These are phyloP conservation scores for Xenopus borealis DNA, from an alignment of 2,113 vertebrate genomes.

Conservation along the genomic window DNA sequence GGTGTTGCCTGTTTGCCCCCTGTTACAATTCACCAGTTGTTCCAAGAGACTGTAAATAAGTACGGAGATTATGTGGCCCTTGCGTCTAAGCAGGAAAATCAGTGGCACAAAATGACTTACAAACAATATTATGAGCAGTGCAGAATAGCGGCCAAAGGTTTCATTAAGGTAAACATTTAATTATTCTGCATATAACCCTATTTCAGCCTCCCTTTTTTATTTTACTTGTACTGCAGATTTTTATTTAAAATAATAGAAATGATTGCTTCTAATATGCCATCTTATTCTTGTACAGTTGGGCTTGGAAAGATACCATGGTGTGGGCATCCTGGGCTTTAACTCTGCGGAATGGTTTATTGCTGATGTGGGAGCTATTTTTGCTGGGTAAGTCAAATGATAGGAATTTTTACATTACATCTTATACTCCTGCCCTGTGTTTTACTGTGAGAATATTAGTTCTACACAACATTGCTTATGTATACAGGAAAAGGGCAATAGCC, in stretches of 20 bases:
- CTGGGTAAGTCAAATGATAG: slow-evolving; percentile 70
- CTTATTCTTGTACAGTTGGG: slow-evolving; percentile 74
- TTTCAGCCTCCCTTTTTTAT: too few relatives aligned
- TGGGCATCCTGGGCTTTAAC: slow-evolving; percentile 92
- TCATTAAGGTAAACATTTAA: slow-evolving; percentile 75
- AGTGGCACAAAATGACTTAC: slow-evolving; percentile 68
- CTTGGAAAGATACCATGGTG: slow-evolving; percentile 80
- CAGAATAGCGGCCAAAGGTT: slow-evolving; percentile 77
- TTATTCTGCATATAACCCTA: too few relatives aligned
- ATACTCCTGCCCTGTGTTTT: too few relatives aligned
- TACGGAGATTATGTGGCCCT: slow-evolving; percentile 69
- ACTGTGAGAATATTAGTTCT: too few relatives aligned
- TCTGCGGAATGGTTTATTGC: slow-evolving; percentile 84
- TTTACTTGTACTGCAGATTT: too few relatives aligned
- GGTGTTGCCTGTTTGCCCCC: slow-evolving; percentile 69
- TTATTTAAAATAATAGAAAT: too few relatives aligned
- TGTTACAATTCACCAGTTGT: slow-evolving; percentile 73
- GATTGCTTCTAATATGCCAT: not conserved
- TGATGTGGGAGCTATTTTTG: slow-evolving; percentile 81
- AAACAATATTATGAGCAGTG: slow-evolving; percentile 80
- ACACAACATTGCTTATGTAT: too few relatives aligned
- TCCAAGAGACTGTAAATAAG: slow-evolving; percentile 60
- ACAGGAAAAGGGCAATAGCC: too few relatives aligned
- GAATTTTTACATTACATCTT: too few relatives aligned
- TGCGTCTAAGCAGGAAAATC: slow-evolving; percentile 69